Conservation (phyloP, 1,140 invertebrate genomes). For the Zeugodacus cucurbitae region DNA sequence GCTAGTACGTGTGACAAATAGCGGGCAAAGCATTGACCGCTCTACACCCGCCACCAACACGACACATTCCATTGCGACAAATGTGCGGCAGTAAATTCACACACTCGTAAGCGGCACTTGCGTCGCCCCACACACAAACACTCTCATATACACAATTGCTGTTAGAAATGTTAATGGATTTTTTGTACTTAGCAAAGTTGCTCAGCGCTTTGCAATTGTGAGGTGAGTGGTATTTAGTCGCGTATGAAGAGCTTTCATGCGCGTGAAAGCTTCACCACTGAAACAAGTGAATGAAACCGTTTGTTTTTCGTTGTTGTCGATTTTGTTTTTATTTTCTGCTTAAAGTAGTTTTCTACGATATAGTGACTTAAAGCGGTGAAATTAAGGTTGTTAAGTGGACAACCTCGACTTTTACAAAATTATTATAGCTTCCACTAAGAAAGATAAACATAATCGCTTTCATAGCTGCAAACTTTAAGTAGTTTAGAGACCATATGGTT, state of each 20-base stretch:
- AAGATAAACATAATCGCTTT: too few relatives aligned
- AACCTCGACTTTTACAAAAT: too few relatives aligned
- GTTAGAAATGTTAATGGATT: background rate
- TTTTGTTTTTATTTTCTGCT: too few relatives aligned
- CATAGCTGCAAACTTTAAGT: too few relatives aligned
- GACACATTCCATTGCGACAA: slow-evolving; percentile 12
- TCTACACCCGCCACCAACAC: background rate
- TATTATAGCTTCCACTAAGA: too few relatives aligned
- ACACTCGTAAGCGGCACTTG: background rate
- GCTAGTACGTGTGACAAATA: background rate
- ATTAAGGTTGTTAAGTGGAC: too few relatives aligned
- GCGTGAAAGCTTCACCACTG: background rate
- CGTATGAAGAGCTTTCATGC: background rate
- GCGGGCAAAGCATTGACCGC: background rate
- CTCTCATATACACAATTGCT: background rate
- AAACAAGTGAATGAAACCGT: background rate
- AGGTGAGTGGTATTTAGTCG: background rate
- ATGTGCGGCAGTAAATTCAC: background rate
- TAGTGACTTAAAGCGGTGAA: too few relatives aligned
- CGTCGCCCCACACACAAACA: background rate
- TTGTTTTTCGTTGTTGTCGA: too few relatives aligned
- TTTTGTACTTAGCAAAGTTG: background rate
- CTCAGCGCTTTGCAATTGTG: background rate
- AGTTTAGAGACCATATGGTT: too few relatives aligned
- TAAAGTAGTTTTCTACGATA: too few relatives aligned